phyloP scores from a whole-genome alignment of 2,888 invertebrate species.

The Cephus pulcher region DNA sequence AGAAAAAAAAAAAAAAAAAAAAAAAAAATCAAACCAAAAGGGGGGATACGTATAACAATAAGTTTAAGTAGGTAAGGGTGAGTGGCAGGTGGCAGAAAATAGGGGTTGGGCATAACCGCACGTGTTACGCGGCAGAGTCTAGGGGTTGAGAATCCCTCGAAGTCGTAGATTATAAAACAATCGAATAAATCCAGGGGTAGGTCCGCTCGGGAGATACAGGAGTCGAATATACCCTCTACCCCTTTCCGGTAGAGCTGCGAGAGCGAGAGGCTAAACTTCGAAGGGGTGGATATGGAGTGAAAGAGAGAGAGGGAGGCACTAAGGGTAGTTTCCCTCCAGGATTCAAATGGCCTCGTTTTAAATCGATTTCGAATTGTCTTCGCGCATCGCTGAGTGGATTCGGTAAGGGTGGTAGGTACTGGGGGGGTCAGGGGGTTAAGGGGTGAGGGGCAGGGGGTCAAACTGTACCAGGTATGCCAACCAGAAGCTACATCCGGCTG shows the following conservation, averaged over 20 bases:
- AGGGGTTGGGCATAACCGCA: neutral
- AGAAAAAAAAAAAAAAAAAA: neutral
- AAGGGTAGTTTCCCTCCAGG: constrained; percentile 22
- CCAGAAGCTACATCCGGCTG: constrained; percentile 27
- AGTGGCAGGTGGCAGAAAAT: neutral
- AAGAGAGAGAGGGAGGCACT: neutral
- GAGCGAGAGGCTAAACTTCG: neutral
- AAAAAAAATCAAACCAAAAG: neutral
- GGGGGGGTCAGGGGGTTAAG: neutral
- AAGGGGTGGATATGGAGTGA: neutral
- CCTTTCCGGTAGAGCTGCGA: neutral
- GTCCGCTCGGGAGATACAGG: neutral
- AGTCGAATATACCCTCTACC: neutral
- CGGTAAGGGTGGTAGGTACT: constrained; percentile 6
- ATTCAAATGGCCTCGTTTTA: constrained; percentile 57
- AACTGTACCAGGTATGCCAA: neutral
- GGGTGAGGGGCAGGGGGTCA: neutral
- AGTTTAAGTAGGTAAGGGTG: neutral
- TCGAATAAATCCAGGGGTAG: constrained; percentile 27
- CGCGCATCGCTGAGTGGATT: constrained; percentile 44
- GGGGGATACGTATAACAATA: neutral
- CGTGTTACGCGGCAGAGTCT: neutral
- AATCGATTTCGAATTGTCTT: constrained; percentile 61
- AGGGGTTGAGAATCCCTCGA: neutral
- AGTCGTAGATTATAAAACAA: constrained; percentile 38